Evolutionary conservation across 2,888 invertebrate species (phyloP), one percentile per base, ranked within the genome.

Genomic region (Timema podura): DNA sequence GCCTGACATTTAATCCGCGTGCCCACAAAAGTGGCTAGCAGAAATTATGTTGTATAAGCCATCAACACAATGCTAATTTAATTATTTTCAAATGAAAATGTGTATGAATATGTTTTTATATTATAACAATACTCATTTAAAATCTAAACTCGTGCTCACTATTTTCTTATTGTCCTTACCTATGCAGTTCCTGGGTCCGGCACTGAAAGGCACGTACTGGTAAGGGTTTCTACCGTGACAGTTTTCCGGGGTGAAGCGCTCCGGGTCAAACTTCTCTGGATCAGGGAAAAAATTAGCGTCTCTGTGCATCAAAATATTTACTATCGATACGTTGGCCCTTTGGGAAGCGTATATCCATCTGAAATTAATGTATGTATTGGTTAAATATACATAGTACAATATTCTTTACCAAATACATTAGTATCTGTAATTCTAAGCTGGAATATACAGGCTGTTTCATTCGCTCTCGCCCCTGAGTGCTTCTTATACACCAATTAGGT

Each of bases 131-230:
- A n/a, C n/a, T n/a, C n/a, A n/a, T n/a, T n/a, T n/a, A n/a, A n/a
- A n/a, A n/a, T n/a, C n/a, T n/a, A n/a, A n/a, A n/a, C n/a, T n/a
- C n/a, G n/a, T n/a, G n/a, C n/a, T n/a, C n/a, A n/a, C n/a, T n/a
- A n/a, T n/a, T n/a, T n/a, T n/a, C n/a, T n/a, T n/a, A n/a, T n/a
- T n/a, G n/a, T n/a, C n/a, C 49, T 57, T 61, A 61, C 61, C 61
- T 11, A 61, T 30, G 61, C 61, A 61, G 61, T 61, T 61, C 61
- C 61, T 61, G 5, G 61, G 61, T 3, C 61, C 61, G 45, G 61
- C 61, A 13, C 61, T 61, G 30, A 61, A 61, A 30, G 61, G 61
- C 10, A 61, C 45, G 30, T 61, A 61, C 61, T 61, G 61, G 61
- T 61, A 61, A 30, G 61, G 61, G 6, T 61, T 30, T 30, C 61